Conservation (phyloP, 92 coral and sea anemone genomes). For the Phymanthus crucifer region DNA sequence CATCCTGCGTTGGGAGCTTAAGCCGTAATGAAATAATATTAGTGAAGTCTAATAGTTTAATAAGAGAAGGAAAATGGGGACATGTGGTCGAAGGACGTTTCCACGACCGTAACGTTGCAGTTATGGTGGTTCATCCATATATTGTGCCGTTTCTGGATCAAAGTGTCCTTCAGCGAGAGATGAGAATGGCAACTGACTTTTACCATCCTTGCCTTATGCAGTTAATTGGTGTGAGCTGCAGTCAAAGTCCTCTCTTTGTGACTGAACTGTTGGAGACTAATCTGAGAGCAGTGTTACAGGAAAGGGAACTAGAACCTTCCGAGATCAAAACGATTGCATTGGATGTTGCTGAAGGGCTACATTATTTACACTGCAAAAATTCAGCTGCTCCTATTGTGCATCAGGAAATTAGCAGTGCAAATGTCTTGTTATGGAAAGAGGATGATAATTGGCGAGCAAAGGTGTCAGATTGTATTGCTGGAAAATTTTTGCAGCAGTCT, state of each 20-base stretch:
- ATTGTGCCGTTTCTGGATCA: slow-evolving; percentile 38
- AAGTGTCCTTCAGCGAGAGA: slow-evolving; percentile 77
- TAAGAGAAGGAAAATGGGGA: slow-evolving; percentile 82
- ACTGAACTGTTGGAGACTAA: slow-evolving; percentile 67
- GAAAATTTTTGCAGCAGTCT: no score
- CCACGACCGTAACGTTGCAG: slow-evolving; percentile 73
- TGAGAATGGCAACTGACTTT: slow-evolving; percentile 78
- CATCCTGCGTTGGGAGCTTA: slow-evolving; percentile 63
- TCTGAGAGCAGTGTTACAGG: slow-evolving; percentile 57
- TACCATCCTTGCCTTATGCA: slow-evolving; percentile 75
- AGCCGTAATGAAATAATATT: slow-evolving; percentile 61
- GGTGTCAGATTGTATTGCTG: no score
- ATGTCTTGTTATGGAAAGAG: slow-evolving; percentile 81
- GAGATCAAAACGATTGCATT: slow-evolving; percentile 29
- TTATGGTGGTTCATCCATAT: slow-evolving; percentile 62
- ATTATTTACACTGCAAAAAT: slow-evolving; percentile 68
- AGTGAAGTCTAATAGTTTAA: slow-evolving; percentile 40
- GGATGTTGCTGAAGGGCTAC: slow-evolving; percentile 50
- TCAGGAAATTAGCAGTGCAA: slow-evolving; percentile 85
- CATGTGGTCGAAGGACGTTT: slow-evolving; percentile 62
- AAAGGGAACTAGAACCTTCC: slow-evolving; percentile 17
- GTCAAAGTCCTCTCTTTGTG: slow-evolving; percentile 66
- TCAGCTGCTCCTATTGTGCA: slow-evolving; percentile 83
- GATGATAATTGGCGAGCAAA: slow-evolving; percentile 34
- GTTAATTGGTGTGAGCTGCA: slow-evolving; percentile 63